Conservation (phyloP, 1,140 invertebrate species). For the Psilanteris sp. region DNA sequence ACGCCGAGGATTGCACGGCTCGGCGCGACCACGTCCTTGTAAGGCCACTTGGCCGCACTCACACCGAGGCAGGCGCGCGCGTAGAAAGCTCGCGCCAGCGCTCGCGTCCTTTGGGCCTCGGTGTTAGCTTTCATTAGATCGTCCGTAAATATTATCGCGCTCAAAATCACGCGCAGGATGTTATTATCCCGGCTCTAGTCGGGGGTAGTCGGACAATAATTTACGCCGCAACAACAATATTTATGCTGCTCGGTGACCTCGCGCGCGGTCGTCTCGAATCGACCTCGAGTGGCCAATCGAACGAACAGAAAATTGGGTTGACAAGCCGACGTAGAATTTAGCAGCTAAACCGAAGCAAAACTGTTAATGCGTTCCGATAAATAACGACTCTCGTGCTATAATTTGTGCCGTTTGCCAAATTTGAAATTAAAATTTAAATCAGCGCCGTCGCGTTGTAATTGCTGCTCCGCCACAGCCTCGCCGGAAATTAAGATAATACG, state of each 20-base stretch:
- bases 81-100: slow-evolving; percentile 33
- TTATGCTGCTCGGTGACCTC: slow-evolving; percentile 33
- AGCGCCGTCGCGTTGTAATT: slow-evolving; percentile 34
- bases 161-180: slow-evolving; percentile 25
- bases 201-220: slow-evolving; percentile 42
- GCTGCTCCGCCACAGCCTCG: slow-evolving; percentile 12
- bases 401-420: slow-evolving; percentile 17
- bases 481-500: slow-evolving; percentile 49
- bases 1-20: slow-evolving; percentile 64
- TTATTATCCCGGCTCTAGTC: slow-evolving; percentile 48
- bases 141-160: slow-evolving; percentile 54
- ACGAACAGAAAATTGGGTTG: no score
- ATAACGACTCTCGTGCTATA: slow-evolving; percentile 17
- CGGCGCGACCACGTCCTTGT: slow-evolving; percentile 75
- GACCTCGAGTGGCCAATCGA: no score
- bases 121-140: slow-evolving; percentile 46
- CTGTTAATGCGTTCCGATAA: no score
- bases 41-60: slow-evolving; percentile 76
- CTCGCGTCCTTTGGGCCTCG: no score
- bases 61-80: slow-evolving; percentile 32
- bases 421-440: slow-evolving; percentile 53
- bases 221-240: slow-evolving; percentile 55
- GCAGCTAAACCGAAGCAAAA: no score
- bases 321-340: no score
- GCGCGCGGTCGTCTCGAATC: slow-evolving; percentile 26